phyloP scores from a whole-genome alignment of 2,113 vertebrate genomes.

The Orcinus orca region DNA sequence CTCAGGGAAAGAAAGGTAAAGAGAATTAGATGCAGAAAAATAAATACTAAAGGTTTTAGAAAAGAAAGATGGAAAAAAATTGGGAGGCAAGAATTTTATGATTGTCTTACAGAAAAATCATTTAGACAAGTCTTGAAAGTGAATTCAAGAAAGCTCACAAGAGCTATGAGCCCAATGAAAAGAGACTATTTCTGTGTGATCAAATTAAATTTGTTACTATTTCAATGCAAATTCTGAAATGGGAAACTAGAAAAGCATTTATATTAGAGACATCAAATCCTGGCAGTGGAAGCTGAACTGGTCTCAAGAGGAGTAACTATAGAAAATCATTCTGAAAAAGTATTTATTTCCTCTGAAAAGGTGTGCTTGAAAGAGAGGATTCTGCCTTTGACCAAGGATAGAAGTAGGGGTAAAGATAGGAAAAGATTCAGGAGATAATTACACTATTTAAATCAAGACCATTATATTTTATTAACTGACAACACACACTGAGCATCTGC shows the following conservation, averaged over 20 bases:
- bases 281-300: neutral
- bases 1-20: neutral
- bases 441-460: neutral
- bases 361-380: neutral
- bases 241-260: neutral
- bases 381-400: neutral
- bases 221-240: constrained; percentile 24
- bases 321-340: constrained; percentile 9
- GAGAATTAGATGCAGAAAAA: neutral
- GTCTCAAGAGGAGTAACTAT: neutral
- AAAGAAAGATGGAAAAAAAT: neutral
- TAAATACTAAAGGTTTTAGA: neutral
- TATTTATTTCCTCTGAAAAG: neutral
- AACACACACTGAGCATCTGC: neutral
- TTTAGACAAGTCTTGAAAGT: neutral
- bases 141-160: neutral
- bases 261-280: neutral
- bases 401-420: neutral
- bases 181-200: neutral
- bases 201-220: constrained; percentile 16
- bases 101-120: neutral
- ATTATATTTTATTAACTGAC: neutral
- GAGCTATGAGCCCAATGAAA: neutral
- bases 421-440: neutral
- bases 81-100: neutral